Evolutionary conservation across 2,797 vertebrate species (phyloP).

Genomic region (Coregonus sp.): DNA sequence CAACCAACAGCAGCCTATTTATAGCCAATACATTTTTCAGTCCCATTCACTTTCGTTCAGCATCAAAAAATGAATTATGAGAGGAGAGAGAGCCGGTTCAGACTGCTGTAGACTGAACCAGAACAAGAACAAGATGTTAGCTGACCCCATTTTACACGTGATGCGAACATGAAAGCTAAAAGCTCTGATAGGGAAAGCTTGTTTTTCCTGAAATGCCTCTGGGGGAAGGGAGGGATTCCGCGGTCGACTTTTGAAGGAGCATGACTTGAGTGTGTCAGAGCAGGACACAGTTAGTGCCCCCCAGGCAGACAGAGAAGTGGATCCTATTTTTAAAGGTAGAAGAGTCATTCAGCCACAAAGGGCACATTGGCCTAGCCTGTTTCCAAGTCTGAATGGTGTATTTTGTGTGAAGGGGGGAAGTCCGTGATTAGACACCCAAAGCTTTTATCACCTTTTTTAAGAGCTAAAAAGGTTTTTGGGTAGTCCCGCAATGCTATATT

Average conservation of each 20-base stretch:
- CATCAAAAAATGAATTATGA: conserved; percentile 17
- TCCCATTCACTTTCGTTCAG: conserved; percentile 33
- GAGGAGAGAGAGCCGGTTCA: conserved; percentile 19
- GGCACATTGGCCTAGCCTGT: conserved; percentile 34
- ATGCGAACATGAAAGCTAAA: conserved; percentile 21
- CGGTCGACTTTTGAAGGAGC: conserved; percentile 21
- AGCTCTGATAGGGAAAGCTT: neutral
- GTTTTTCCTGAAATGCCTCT: conserved; percentile 17
- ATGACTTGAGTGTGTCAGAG: conserved; percentile 26
- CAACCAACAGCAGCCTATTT: conserved; percentile 42
- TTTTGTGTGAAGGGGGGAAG: conserved; percentile 10
- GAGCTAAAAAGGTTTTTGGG: conserved; percentile 16
- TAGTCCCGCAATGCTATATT: neutral
- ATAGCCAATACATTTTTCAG: conserved; percentile 39
- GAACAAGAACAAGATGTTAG: conserved; percentile 28
- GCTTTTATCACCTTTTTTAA: conserved; percentile 58
- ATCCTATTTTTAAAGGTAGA: neutral
- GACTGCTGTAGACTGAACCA: conserved; percentile 19
- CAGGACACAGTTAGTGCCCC: conserved; percentile 22
- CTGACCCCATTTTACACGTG: conserved; percentile 29
- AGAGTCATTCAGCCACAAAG: conserved; percentile 37
- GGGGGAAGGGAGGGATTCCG: conserved; percentile 3
- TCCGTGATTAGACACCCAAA: conserved; percentile 41
- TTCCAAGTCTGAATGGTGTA: conserved; percentile 25
- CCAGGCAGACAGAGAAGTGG: conserved; percentile 40